phyloP scores from a whole-genome alignment of 2,113 vertebrate species.

The Hippocampus zosterae region DNA sequence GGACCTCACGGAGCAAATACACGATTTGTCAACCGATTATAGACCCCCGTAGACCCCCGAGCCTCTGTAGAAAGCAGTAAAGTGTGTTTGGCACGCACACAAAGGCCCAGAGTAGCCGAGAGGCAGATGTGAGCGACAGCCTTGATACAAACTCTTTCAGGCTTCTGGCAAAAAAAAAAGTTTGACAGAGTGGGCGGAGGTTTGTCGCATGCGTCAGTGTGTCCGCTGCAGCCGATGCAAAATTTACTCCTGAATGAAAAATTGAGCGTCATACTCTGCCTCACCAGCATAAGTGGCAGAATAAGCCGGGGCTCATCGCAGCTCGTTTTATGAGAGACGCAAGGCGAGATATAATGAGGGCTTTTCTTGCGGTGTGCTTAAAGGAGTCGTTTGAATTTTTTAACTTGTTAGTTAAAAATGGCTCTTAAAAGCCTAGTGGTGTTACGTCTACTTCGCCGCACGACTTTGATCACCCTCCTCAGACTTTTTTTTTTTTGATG shows the following conservation, averaged over 20 bases:
- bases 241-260: slow-evolving; percentile 69
- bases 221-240: slow-evolving; percentile 60
- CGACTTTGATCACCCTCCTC: slow-evolving; percentile 25
- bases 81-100: slow-evolving; percentile 30
- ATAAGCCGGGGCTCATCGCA: slow-evolving; percentile 23
- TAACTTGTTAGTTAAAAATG: slow-evolving; percentile 6
- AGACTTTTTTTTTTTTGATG: not conserved
- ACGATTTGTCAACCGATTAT: slow-evolving; percentile 37
- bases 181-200: slow-evolving; percentile 28
- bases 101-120: slow-evolving; percentile 29
- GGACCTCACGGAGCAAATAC: slow-evolving; percentile 25
- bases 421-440: not conserved
- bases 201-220: slow-evolving; percentile 32
- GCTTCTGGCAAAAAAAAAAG: slow-evolving; percentile 21
- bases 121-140: slow-evolving; percentile 27
- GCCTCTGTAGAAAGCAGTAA: slow-evolving; percentile 20
- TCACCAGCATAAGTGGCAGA: slow-evolving; percentile 48
- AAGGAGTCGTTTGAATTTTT: slow-evolving; percentile 11
- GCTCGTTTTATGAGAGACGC: slow-evolving; percentile 40
- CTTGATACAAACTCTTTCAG: slow-evolving; percentile 28
- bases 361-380: not conserved
- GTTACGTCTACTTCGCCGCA: slow-evolving; percentile 8
- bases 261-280: slow-evolving; percentile 60
- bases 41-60: slow-evolving; percentile 18
- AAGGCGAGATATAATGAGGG: slow-evolving; percentile 24